Base-by-base conservation (phyloP, 53 echinoderm and acorn worm genomes). In the Actinopyga echinites region DNA sequence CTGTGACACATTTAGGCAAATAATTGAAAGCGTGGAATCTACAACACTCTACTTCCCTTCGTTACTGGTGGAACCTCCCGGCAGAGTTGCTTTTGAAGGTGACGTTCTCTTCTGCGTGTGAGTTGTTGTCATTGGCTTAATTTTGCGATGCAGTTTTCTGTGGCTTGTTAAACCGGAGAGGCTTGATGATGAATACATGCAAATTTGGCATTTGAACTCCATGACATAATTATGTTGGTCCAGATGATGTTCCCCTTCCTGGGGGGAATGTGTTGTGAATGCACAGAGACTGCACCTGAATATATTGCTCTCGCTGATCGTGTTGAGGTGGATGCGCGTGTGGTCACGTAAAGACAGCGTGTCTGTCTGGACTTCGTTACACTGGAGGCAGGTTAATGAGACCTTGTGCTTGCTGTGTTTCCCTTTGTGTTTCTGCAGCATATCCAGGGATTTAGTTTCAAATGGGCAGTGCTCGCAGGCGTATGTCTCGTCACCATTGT, bases 241-340 rank as follows among this genome's bases (percentile, higher is more conserved):
- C 52, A 87, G 74, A 84, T 91, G 91, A 52, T 84, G 83, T 57
- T 77, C 80, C 28, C 87, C 91, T 42, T 91, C 91, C 12, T 88
- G 84, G 25, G 79, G 79, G 15, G 73, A 84, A 8, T 85, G 31
- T 75, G 87, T 91, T 75, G 69, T 80, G 69, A 83, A 84, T 9
- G 95, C 86, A 60, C 95, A 95, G 65, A 87, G 81, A 56, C 83
- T 64, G 79, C 95, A 95, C 30, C 88, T 38, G 69, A 95, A 95
- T 22, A 87, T 88, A 56, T 92, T 85, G 60, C 82, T 71, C 23
- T 79, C 69, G 53, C 66, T 85, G 74, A 93, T 90, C 34, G 82
- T 67, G 79, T 57, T 59, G 36, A 89, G 85, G 37, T 89, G 89
- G 69, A 85, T 80, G 23, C 83, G 80, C 1, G 85, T 85, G 62